phyloP scores from a whole-genome alignment of 2,113 vertebrate species.

The Elachura formosa region DNA sequence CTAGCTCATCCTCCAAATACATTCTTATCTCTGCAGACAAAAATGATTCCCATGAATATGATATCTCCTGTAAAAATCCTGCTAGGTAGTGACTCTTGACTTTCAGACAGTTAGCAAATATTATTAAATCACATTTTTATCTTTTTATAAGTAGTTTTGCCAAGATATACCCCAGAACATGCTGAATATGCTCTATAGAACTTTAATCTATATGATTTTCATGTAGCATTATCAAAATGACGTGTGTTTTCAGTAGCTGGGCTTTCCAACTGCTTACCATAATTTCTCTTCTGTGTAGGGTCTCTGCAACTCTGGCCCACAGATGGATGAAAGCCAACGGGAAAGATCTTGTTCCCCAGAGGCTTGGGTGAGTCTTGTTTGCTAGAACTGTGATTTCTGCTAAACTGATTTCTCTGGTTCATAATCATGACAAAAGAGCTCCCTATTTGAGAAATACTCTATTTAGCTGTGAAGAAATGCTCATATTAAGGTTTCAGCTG shows the following conservation, averaged over 20 bases:
- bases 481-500: background rate
- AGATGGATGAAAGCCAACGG: background rate
- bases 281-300: background rate
- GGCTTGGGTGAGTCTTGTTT: background rate
- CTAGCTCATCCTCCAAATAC: background rate
- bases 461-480: background rate
- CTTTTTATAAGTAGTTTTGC: conserved; percentile 3
- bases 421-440: background rate
- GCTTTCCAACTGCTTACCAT: background rate
- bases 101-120: background rate
- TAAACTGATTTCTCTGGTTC: background rate
- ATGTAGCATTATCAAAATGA: background rate
- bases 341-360: background rate
- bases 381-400: background rate
- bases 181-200: background rate
- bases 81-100: background rate
- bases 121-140: conserved; percentile 19
- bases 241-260: background rate
- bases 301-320: background rate
- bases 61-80: background rate
- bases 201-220: conserved; percentile 11
- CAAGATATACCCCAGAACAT: background rate
- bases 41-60: background rate
- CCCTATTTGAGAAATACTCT: background rate
- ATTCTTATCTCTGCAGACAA: background rate